phyloP scores from a whole-genome alignment of 2,113 vertebrate genomes.

The Laticauda colubrina region DNA sequence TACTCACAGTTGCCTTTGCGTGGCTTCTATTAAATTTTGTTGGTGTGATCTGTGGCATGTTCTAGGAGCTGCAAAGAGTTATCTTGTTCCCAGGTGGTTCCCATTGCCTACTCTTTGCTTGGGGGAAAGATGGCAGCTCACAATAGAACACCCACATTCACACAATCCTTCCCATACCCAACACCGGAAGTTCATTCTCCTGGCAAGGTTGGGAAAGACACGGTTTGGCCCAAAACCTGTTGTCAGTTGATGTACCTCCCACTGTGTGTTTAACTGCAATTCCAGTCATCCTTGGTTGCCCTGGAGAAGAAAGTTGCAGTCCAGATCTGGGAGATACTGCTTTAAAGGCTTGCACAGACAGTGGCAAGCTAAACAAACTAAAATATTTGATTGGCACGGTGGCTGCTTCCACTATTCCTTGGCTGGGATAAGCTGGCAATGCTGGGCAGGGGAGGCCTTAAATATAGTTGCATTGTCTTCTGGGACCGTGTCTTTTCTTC shows the following conservation, averaged over 20 bases:
- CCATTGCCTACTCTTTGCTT: not conserved
- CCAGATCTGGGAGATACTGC: not conserved
- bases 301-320: not conserved
- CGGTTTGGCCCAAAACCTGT: not conserved
- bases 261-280: not conserved
- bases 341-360: not conserved
- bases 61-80: not conserved
- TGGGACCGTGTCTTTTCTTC: not conserved
- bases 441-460: not conserved
- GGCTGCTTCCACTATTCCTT: not conserved
- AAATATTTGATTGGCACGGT: not conserved
- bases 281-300: not conserved
- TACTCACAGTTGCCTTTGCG: not conserved
- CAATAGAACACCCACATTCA: not conserved
- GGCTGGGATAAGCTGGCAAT: not conserved
- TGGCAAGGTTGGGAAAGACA: not conserved
- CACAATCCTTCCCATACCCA: not conserved
- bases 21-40: not conserved
- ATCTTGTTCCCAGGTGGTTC: not conserved
- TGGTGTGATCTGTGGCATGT: not conserved
- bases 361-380: not conserved
- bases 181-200: not conserved
- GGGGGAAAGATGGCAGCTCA: not conserved
- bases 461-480: not conserved
- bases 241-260: not conserved